phyloP scores from a whole-genome alignment of 2,888 invertebrate species.

The Ormia ochracea region DNA sequence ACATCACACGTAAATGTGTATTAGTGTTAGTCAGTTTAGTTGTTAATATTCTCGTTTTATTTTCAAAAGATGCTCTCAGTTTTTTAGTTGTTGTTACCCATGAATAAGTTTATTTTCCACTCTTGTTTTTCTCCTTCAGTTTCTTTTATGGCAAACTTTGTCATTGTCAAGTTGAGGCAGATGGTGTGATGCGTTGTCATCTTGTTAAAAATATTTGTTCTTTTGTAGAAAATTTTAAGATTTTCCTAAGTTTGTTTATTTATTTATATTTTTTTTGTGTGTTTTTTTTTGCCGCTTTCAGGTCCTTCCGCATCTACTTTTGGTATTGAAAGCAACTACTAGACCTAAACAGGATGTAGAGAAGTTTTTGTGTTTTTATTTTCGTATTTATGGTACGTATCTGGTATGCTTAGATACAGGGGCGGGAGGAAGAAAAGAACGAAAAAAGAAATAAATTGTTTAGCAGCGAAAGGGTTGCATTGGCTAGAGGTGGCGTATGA shows the following conservation, averaged over 20 bases:
- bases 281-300: background rate
- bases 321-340: background rate
- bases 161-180: constrained; percentile 61
- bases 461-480: constrained; percentile 28
- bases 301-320: background rate
- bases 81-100: constrained; percentile 41
- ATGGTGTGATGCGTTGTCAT: constrained; percentile 63
- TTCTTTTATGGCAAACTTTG: constrained; percentile 58
- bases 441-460: constrained; percentile 32
- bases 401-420: background rate
- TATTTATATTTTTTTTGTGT: no score
- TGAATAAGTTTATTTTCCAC: constrained; percentile 54
- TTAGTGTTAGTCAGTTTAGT: constrained; percentile 23
- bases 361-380: constrained; percentile 2
- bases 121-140: constrained; percentile 31
- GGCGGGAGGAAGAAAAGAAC: no score
- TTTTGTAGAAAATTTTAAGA: constrained; percentile 44
- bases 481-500: constrained; percentile 1
- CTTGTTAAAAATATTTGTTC: constrained; percentile 55
- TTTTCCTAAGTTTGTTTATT: background rate
- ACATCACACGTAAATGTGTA: no score
- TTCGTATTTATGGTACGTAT: constrained; percentile 11
- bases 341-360: constrained; percentile 41
- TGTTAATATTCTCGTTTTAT: constrained; percentile 34
- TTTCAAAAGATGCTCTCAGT: constrained; percentile 36